Base-by-base conservation (phyloP, 2,113 vertebrate species). In the Malaclemys terrapin region DNA sequence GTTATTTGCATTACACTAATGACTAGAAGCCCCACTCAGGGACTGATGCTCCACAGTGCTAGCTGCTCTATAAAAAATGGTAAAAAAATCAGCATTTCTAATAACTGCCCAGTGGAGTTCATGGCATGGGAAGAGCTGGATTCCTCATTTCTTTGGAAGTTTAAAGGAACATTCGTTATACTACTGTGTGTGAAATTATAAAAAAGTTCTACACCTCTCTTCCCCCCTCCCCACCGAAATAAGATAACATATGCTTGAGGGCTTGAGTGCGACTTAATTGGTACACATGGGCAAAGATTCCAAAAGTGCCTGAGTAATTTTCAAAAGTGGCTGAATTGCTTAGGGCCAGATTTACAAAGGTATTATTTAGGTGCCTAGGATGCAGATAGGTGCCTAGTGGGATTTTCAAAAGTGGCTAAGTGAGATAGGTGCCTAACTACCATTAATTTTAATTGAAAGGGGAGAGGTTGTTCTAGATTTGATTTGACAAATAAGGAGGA, bases 101-200 rank as follows among this genome's bases (percentile, higher is more conserved):
- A 76, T 76, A 76, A 20, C 42, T 11, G 6, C 22, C 20, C 72
- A 45, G 72, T 45, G 42, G 20, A 76, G 42, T 76, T 76, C 72
- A 13, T 25, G 72, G 42, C 72, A 6, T 45, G 12, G 38, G 24
- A 42, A 45, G 38, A 20, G 42, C 42, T 27, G 42, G 72, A 4
- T 94, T n/a, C 80, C 92, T 91, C 62, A 52, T 75, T 76, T 45
- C 65, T n/a, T 13, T 24, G 62, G 8, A 80, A 84, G 19, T 12
- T 87, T 96, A 87, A 87, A 88, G 10, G 42, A 85, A 56, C 29
- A 85, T 82, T 95, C 31, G 22, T 45, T 78, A 38, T 31, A 81
- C 1, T 1, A 0, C 89, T 95, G 89, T 80, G 89, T 80, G 88
- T 45, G 86, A 90, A 97, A 93, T 83, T 88, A 92, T 10, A 88